Base-by-base conservation (phyloP, 2,113 vertebrate species). In the Asarcornis scutulata region DNA sequence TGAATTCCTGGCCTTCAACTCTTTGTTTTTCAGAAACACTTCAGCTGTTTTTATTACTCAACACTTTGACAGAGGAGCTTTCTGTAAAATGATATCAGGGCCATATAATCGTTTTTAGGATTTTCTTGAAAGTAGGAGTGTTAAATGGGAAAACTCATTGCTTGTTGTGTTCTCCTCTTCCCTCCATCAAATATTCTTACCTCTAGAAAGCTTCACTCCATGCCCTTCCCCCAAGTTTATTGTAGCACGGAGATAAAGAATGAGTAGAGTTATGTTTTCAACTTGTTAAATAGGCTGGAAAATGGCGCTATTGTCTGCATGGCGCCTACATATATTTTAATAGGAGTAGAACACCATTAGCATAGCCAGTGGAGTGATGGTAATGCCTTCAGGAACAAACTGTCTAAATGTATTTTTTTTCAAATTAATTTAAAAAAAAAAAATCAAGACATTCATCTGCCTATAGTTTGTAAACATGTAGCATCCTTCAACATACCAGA, bases 201-300 rank as follows among this genome's bases (percentile, higher is more conserved):
- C 32, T 58, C 40, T 23, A 17, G 46, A 83, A 84, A 88, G 25
- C 53, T 80, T 93, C 10, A 4, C 21, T 48, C 46, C 46, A 48
- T 10, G 10, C 46, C 20, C 44, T n/a, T 13, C 66, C 42, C 66
- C 40, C 66, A 1, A 60, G 62, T 53, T 94, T 75, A 52, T 73
- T 53, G 73, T 69, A 36, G 69, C 52, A 76, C 76, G 67, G 58
- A 79, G 72, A 60, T 68, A 82, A 90, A 79, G 90, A 76, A 69
- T 20, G 76, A 79, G 67, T 36, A 36, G 84, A 67, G 60, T 82
- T 93, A 50, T 42, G 90, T 96, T 96, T 97, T 96, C 66, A 96
- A 2, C 80, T 84, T 55, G 95, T 96, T 96, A 96, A 96, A 96
- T 95, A 96, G 95, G 95, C 66, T 96, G 95, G 95, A 96, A 97